phyloP scores from a whole-genome alignment of 2,113 vertebrate genomes.

The Copsychus sechellarum region DNA sequence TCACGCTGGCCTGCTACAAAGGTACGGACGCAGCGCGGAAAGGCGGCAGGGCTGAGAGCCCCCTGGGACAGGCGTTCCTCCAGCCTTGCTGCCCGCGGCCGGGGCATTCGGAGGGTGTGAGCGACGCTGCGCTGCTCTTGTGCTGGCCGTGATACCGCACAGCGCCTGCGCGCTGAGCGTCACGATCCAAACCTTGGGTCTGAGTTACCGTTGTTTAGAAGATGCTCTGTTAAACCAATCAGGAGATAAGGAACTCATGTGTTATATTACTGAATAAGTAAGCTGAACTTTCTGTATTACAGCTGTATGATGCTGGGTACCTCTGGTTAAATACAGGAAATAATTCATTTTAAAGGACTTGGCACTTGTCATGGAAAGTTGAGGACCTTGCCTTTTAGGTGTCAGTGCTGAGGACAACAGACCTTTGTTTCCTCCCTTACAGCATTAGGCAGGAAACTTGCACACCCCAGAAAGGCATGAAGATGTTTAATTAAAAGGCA shows the following conservation, averaged over 20 bases:
- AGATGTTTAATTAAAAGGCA: background rate
- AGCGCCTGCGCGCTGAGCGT: accelerated
- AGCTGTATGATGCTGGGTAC: background rate
- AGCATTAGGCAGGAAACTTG: background rate
- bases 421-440: background rate
- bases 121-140: accelerated
- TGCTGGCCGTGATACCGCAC: background rate
- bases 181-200: background rate
- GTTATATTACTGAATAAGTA: background rate
- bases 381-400: background rate
- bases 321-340: background rate
- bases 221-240: background rate
- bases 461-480: background rate
- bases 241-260: background rate
- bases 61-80: accelerated
- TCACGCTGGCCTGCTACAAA: conserved; percentile 98
- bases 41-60: too few species aligned
- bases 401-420: too few species aligned
- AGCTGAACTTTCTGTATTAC: background rate
- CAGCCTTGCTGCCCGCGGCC: accelerated
- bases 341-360: background rate
- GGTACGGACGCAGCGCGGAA: conserved; percentile 63
- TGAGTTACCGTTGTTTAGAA: accelerated
- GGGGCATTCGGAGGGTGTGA: accelerated
- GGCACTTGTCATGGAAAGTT: accelerated